phyloP scores from a whole-genome alignment of 2,113 vertebrate species.

The Isichthys henryi region DNA sequence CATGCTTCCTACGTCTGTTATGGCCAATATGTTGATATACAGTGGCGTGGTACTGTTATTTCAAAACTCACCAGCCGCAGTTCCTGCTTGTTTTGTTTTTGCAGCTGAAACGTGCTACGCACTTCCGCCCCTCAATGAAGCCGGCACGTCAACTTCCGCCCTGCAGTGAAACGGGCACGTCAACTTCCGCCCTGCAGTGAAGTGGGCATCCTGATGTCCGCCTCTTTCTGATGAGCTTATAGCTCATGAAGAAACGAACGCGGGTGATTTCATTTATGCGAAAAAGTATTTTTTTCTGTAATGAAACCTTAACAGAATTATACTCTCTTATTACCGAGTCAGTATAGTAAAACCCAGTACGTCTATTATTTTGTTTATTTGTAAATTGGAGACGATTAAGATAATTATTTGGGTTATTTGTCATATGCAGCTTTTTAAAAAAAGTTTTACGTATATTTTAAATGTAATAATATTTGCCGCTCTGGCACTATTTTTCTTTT shows the following conservation, averaged over 20 bases:
- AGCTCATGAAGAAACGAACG: background rate
- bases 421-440: background rate
- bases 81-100: slow-evolving; percentile 61
- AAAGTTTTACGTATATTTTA: background rate
- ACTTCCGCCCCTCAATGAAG: slow-evolving; percentile 48
- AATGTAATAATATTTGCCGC: background rate
- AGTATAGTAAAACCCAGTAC: background rate
- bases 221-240: background rate
- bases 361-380: background rate
- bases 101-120: slow-evolving; percentile 48
- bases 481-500: background rate
- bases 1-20: background rate
- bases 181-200: slow-evolving; percentile 25
- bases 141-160: slow-evolving; percentile 39
- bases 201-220: slow-evolving; percentile 39
- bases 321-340: background rate
- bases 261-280: background rate
- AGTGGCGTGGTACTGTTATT: slow-evolving; percentile 9
- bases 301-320: background rate
- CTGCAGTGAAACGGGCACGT: slow-evolving; percentile 34
- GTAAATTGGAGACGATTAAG: background rate
- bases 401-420: background rate
- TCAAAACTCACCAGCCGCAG: slow-evolving; percentile 59
- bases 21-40: background rate
- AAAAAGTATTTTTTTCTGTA: background rate